A percentile compares a stretch with the other conserved stretches of the same genome.
These are phyloP conservation scores for Sylvia atricapilla DNA, from an alignment of 2,113 vertebrate species.

Conservation along the genomic window DNA sequence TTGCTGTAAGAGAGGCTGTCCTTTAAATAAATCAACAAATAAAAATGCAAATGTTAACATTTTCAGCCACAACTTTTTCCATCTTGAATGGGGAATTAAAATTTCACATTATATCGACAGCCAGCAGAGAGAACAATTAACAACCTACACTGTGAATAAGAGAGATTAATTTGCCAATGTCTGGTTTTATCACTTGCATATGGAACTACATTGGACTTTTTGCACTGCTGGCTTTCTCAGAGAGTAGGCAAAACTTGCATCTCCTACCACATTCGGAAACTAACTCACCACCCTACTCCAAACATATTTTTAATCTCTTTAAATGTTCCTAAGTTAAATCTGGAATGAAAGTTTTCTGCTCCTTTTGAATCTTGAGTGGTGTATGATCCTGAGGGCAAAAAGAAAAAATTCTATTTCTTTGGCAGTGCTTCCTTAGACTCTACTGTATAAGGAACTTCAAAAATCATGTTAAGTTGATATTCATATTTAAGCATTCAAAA, in stretches of 20 bases:
- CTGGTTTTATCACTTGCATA: constrained; percentile 71
- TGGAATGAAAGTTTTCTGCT: background rate
- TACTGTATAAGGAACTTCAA: background rate
- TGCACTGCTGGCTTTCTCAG: constrained; percentile 30
- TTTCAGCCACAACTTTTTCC: constrained; percentile 82
- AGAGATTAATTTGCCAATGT: constrained; percentile 74
- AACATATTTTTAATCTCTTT: background rate
- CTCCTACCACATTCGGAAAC: background rate
- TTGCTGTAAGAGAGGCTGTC: constrained; percentile 82
- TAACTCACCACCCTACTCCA: background rate
- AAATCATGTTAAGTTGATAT: background rate
- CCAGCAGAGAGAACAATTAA: constrained; percentile 82
- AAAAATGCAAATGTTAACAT: constrained; percentile 89
- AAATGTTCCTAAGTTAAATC: background rate
- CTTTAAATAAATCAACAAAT: constrained; percentile 90
- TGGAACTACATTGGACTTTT: constrained; percentile 52
- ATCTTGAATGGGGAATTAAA: constrained; percentile 81
- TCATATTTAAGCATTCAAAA: constrained; percentile 2
- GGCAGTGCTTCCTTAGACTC: background rate
- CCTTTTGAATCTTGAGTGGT: background rate
- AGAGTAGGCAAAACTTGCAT: constrained; percentile 28
- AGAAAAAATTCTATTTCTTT: background rate
- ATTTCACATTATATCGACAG: constrained; percentile 81
- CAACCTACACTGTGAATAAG: constrained; percentile 74
- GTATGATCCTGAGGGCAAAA: background rate